These are phyloP conservation scores for Enteromius viviparus DNA, from an alignment of 2,797 vertebrate genomes.

Conservation along the genomic window DNA sequence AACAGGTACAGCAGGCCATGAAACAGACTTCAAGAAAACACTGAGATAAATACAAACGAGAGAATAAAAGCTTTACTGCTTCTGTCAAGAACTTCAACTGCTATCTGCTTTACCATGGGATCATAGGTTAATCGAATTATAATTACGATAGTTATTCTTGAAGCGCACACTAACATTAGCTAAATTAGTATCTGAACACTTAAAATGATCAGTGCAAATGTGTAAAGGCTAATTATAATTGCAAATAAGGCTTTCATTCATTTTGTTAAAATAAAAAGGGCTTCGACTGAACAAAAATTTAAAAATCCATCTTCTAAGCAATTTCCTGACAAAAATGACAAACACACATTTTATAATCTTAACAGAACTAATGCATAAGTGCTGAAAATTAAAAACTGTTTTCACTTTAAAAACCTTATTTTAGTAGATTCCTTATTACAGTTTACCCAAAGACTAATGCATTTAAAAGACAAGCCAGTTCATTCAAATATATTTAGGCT, in stretches of 20 bases:
- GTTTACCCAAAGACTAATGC: neutral
- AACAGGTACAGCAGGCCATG: neutral
- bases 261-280: conserved; percentile 54
- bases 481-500: neutral
- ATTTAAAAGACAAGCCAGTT: neutral
- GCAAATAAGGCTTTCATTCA: neutral
- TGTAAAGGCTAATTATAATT: conserved; percentile 44
- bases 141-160: neutral
- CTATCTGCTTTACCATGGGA: neutral
- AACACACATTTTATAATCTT: conserved; percentile 48
- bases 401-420: neutral
- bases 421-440: neutral
- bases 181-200: conserved; percentile 21
- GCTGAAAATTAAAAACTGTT: conserved; percentile 45
- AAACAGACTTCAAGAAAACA: conserved; percentile 28
- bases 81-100: neutral
- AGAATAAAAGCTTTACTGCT: neutral
- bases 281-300: conserved; percentile 37
- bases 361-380: conserved; percentile 40
- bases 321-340: conserved; percentile 51
- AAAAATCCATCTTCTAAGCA: conserved; percentile 34
- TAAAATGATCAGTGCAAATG: conserved; percentile 19
- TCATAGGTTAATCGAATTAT: neutral
- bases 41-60: conserved; percentile 5
- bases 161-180: neutral